These are phyloP conservation scores for Vireo altiloquus DNA, from an alignment of 2,113 vertebrate species.

Conservation along the genomic window DNA sequence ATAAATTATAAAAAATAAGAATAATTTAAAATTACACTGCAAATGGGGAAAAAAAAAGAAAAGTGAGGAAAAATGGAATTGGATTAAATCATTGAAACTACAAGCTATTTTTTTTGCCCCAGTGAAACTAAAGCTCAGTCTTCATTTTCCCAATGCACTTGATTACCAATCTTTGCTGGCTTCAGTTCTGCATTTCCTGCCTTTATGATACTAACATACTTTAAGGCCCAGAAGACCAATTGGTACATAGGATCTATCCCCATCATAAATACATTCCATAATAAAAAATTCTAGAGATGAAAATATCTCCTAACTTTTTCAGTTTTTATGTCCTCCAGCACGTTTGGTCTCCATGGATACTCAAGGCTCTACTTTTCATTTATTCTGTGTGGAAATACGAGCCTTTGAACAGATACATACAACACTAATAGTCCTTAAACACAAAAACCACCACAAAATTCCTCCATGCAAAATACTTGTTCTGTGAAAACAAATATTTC, in stretches of 20 bases:
- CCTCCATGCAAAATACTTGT: neutral
- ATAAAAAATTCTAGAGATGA: neutral
- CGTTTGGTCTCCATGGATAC: slow-evolving; percentile 28
- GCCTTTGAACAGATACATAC: neutral
- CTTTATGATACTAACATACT: neutral
- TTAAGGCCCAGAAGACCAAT: neutral
- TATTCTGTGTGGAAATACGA: neutral
- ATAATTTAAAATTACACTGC: neutral
- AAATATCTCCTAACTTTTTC: neutral
- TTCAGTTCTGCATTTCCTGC: neutral
- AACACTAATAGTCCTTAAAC: neutral
- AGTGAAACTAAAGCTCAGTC: neutral
- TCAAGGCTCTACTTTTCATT: neutral
- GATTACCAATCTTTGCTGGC: neutral
- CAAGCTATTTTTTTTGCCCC: neutral
- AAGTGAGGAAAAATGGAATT: neutral
- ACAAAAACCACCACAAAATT: neutral
- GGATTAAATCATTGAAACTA: neutral
- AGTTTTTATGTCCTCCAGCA: neutral
- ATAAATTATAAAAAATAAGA: neutral
- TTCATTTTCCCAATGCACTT: neutral
- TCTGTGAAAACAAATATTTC: neutral
- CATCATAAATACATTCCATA: neutral
- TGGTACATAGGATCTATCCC: neutral
- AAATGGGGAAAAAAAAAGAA: neutral